Base-by-base conservation (phyloP, 1,140 invertebrate species). In the Agrilus planipennis region DNA sequence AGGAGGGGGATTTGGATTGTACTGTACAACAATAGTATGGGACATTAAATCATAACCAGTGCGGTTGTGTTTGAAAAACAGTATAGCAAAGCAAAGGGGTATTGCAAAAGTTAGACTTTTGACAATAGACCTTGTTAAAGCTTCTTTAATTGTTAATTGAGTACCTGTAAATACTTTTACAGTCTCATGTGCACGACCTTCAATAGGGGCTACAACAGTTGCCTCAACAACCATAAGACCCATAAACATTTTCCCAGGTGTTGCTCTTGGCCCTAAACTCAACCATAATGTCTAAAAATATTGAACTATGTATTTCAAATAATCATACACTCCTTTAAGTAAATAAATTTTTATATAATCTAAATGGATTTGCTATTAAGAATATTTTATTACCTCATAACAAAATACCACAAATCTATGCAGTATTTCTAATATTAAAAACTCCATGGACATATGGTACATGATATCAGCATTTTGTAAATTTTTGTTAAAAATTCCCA, bases 1-100 rank as follows among this genome's bases (percentile, higher is more conserved):
- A n/a, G n/a, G n/a, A n/a, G 32, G 32, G n/a, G 32, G 32, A 14
- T 36, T 45, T 22, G 40, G 42, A 31, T 48, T 41, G 25, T 42
- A 48, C 35, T 48, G 42, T 6, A 48, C 42, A 15, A 48, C 46
- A 14, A 48, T 4, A 21, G 42, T 48, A 11, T 48, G 44, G 20
- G 46, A 41, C 30, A 48, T 42, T 15, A 48, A 32, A 34, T 48
- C 46, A 35, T 48, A 48, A 14, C 46, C 35, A 22, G 46, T 48
- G n/a, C 46, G 42, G 31, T 48, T 48, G 23, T 34, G 40, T 27
- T 37, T 39, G 23, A 48, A 48, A 28, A 45, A 38, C 11, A 45
- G 36, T 23, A 48, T 41, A 9, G 41, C 36, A 12, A 48, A 11
- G 34, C 42, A 48, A 17, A 48, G 32, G 11, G 46, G 46, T 39